Evolutionary conservation across 2,888 invertebrate species (phyloP), one percentile per base, ranked within the genome.

Genomic region (Melinopterus prodromus): DNA sequence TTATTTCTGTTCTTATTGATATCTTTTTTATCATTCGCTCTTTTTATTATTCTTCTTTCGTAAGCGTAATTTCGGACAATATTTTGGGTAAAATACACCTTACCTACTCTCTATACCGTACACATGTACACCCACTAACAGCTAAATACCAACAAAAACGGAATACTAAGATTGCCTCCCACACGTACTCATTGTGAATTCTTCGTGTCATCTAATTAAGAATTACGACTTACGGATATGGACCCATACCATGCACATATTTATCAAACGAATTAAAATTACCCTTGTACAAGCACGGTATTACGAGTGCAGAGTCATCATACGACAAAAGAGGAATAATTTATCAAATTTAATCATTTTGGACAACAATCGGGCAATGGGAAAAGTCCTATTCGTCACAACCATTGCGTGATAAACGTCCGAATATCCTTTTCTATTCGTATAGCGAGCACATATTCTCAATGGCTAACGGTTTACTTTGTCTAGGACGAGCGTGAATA

Each of bases 221-320:
- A 53, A 53, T 53, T 53, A 53, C 53, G 53, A 53, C 53, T 53
- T 53, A 53, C 53, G 53, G 53, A 53, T 53, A 53, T 53, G 53
- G 12, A 53, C 7, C 53, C 53, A 53, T 12, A 53, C 53, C 5
- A 53, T 7, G 12, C 53, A 53, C 5, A 53, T 6, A 53, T 53
- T 53, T 53, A 6, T 53, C 53, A 12, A 12, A 6, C 12, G 5
- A 53, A 53, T 53, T 7, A 53, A 53, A 53, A 53, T 53, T 53
- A 53, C 53, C 53, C 53, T 12, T 53, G 9, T 53, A 26, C 26
- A 26, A 26, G 26, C 26, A 26, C 26, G 26, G 3, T 26, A n/a
- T n/a, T n/a, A 12, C 53, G 53, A 53, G 9, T 53, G 53, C 53
- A 53, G 53, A 9, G 53, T 53, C 53, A 53, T 53, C 53, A 53